A percentile compares a stretch with the other conserved stretches of the same genome.
These are phyloP conservation scores for Onychomys torridus DNA, from an alignment of 2,797 vertebrate species.

Conservation along the genomic window DNA sequence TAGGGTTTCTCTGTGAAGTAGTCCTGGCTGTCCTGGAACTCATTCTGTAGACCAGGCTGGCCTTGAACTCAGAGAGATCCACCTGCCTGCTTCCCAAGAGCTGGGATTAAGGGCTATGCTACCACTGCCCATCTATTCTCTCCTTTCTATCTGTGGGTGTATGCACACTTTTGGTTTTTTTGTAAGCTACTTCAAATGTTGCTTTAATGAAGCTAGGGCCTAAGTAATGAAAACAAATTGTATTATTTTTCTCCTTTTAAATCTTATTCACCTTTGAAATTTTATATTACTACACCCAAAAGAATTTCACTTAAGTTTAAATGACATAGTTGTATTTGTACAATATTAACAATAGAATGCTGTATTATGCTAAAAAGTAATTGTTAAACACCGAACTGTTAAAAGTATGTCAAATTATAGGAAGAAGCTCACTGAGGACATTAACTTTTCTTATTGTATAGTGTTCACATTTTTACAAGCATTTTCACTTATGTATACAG, in stretches of 20 bases:
- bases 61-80: no score
- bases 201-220: constrained; percentile 30
- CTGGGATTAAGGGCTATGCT: no score
- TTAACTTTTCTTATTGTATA: constrained; percentile 8
- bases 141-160: neutral
- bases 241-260: constrained; percentile 57
- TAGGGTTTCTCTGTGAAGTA: no score
- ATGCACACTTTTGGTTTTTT: neutral
- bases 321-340: neutral
- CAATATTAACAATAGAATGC: constrained; percentile 49
- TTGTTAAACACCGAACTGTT: constrained; percentile 25
- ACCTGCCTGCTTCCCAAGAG: no score
- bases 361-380: constrained; percentile 46
- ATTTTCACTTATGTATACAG: constrained; percentile 41
- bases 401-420: constrained; percentile 17
- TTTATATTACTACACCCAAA: constrained; percentile 40
- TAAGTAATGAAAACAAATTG: constrained; percentile 30
- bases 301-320: constrained; percentile 67
- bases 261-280: constrained; percentile 54
- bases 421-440: neutral
- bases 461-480: constrained; percentile 45
- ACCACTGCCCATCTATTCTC: neutral
- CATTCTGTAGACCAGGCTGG: no score
- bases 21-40: no score
- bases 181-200: constrained; percentile 55